Base-by-base conservation (phyloP, 2,797 vertebrate species). In the Gymnoscopelus braueri region DNA sequence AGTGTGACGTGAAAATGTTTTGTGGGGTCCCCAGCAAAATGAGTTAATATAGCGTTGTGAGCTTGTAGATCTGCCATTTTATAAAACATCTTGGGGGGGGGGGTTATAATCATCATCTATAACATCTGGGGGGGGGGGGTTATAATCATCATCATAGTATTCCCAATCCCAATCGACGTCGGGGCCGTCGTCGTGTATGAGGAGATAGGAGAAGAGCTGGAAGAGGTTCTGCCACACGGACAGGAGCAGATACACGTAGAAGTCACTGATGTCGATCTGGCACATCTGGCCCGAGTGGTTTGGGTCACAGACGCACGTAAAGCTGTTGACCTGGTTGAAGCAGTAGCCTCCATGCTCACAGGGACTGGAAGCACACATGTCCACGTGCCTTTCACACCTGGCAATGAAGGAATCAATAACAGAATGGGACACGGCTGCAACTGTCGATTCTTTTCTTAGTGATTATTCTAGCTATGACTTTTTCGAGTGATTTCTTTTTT, bases 191-290 rank as follows among this genome's bases (percentile, higher is more conserved):
- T 96, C 95, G 72, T 88, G 95, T 10, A 98, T 90, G 72, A 97
- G 69, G 1, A 98, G 93, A 82, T 96, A 98, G 71, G 97, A 97
- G 60, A 97, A 90, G 10, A 97, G 89, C 90, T 98, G 97, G 86
- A 97, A 96, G 84, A 97, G 92, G 79, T 97, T 96, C 93, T 98
- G 97, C 96, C 97, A 97, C 79, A 97, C 79, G 14, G 96, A 85
- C 87, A 97, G 73, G 72, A 96, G 97, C 61, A 97, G 80, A 74
- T 94, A 96, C 78, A 96, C 85, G 87, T 97, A 96, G 84, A 98
- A 93, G 91, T 97, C 94, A 72, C 95, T 97, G 90, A 97, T 88
- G 23, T 97, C 95, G 6, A 95, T 91, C 85, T 97, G 96, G 73
- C 98, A 97, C 85, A 86, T 88, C 0, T 95, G 72, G 0, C 97